These are phyloP conservation scores for Siderastrea radians DNA, from an alignment of 92 coral and sea anemone species.

Conservation along the genomic window DNA sequence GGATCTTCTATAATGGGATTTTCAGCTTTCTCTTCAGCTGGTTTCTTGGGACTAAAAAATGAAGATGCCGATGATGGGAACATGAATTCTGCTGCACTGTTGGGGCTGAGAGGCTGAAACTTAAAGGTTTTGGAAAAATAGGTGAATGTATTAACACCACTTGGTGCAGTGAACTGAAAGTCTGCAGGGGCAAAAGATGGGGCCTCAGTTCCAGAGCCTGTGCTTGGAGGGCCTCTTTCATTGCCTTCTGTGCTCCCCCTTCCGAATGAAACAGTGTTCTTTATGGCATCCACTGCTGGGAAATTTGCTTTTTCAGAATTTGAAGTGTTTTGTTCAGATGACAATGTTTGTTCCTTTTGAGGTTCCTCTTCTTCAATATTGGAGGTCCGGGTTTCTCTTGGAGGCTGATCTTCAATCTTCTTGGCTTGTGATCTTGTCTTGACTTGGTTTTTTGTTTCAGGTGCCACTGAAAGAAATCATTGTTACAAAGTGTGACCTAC, in stretches of 20 bases:
- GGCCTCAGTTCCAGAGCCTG: slow-evolving; percentile 16
- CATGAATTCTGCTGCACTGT: slow-evolving; percentile 82
- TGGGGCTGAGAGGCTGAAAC: slow-evolving; percentile 90
- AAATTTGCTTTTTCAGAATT: not conserved
- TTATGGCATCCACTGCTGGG: slow-evolving; percentile 49
- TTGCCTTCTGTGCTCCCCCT: slow-evolving; percentile 64
- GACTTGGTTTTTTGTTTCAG: slow-evolving; percentile 27
- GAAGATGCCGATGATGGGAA: slow-evolving; percentile 69
- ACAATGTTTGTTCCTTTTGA: not conserved
- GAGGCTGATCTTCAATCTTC: slow-evolving; percentile 1
- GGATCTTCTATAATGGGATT: slow-evolving; percentile 12
- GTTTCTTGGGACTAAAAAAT: slow-evolving; percentile 52
- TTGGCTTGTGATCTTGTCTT: slow-evolving; percentile 67
- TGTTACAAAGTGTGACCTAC: too few species aligned
- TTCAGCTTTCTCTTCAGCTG: slow-evolving; percentile 2
- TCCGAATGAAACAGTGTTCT: slow-evolving; percentile 67
- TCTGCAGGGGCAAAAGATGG: slow-evolving; percentile 85
- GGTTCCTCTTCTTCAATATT: not conserved
- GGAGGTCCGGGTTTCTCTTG: not conserved
- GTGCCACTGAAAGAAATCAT: not conserved
- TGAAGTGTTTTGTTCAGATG: not conserved
- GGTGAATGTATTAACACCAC: slow-evolving; percentile 81
- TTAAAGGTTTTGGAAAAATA: slow-evolving; percentile 72
- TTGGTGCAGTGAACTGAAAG: slow-evolving; percentile 85
- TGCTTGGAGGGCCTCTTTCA: slow-evolving; percentile 20